Conservation (phyloP, 2,113 vertebrate genomes). For the Laterallus jamaicensis region DNA sequence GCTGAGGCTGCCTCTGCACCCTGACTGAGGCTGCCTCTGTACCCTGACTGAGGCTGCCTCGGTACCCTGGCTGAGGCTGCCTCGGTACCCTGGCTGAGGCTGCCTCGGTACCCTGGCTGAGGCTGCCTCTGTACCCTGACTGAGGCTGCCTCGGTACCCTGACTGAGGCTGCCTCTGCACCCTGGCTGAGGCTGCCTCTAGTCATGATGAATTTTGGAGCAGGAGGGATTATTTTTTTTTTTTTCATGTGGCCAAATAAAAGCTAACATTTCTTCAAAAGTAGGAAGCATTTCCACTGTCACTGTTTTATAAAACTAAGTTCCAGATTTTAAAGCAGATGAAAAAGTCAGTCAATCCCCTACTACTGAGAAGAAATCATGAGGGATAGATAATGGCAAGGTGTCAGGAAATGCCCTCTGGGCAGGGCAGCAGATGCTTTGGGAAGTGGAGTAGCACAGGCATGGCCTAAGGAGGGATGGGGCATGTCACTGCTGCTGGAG, state of each 20-base stretch:
- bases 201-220: background rate
- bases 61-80: too few relatives aligned
- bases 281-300: rapidly evolving
- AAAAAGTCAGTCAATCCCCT: background rate
- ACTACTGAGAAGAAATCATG: background rate
- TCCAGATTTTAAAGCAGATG: background rate
- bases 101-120: too few relatives aligned
- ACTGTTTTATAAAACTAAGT: background rate
- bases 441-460: background rate
- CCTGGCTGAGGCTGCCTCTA: background rate
- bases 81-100: too few relatives aligned
- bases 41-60: too few relatives aligned
- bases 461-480: background rate
- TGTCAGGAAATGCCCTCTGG: background rate
- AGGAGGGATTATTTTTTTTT: background rate
- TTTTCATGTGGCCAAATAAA: background rate
- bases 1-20: too few relatives aligned
- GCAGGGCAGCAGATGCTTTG: background rate
- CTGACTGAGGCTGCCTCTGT: too few relatives aligned
- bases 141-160: too few relatives aligned
- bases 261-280: background rate
- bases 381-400: too few relatives aligned
- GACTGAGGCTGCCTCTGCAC: background rate
- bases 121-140: too few relatives aligned
- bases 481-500: background rate